Conservation (phyloP, 2,888 invertebrate genomes). For the Drosophila borborema region DNA sequence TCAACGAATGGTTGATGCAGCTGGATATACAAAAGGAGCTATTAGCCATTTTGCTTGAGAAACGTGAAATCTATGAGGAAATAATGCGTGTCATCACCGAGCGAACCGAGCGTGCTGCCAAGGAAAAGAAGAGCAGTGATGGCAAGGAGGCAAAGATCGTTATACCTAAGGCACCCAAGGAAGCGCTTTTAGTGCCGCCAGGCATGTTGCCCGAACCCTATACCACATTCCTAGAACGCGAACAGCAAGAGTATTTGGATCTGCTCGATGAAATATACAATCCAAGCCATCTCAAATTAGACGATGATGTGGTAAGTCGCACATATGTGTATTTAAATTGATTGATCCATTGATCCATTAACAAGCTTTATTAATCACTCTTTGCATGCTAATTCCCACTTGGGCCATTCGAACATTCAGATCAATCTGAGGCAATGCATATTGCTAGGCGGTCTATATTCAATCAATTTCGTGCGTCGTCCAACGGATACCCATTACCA, state of each 20-base stretch:
- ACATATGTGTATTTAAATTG: too few relatives aligned
- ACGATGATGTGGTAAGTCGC: slow-evolving; percentile 64
- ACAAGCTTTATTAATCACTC: background rate
- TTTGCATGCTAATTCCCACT: too few relatives aligned
- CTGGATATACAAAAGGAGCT: slow-evolving; percentile 66
- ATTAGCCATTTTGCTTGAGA: slow-evolving; percentile 45
- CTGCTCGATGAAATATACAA: slow-evolving; percentile 61
- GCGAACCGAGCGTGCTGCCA: slow-evolving; percentile 26
- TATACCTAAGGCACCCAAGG: slow-evolving; percentile 59
- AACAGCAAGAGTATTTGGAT: slow-evolving; percentile 62
- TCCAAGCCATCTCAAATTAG: slow-evolving; percentile 61
- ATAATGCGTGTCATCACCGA: slow-evolving; percentile 39
- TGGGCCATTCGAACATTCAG: slow-evolving; percentile 45
- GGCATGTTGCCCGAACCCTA: slow-evolving; percentile 69
- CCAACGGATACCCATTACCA: slow-evolving; percentile 65
- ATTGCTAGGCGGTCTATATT: slow-evolving; percentile 82
- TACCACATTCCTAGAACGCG: slow-evolving; percentile 62
- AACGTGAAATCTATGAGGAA: slow-evolving; percentile 71
- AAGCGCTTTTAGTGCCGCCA: slow-evolving; percentile 49
- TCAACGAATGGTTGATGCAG: slow-evolving; percentile 73
- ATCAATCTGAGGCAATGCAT: slow-evolving; percentile 78
- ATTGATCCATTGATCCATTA: background rate
- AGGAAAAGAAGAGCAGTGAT: slow-evolving; percentile 28
- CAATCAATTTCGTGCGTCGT: slow-evolving; percentile 73
- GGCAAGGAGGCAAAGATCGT: slow-evolving; percentile 11